Evolutionary conservation across 2,797 vertebrate species (phyloP).

Genomic region (Sebastes trivittatus): DNA sequence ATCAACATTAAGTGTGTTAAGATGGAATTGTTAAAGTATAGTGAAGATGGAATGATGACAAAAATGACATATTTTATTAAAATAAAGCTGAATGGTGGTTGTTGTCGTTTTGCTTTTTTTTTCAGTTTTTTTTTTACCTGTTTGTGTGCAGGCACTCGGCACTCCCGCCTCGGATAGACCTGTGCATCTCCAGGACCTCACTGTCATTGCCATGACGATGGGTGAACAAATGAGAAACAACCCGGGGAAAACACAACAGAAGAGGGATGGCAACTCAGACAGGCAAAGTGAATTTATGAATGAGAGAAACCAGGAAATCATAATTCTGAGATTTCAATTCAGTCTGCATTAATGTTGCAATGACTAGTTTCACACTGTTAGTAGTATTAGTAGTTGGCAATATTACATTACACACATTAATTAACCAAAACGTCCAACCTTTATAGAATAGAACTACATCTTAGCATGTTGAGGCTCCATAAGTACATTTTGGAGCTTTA

Average conservation of each 20-base stretch:
- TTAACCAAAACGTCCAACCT: constrained; percentile 3
- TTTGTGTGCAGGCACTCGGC: constrained; percentile 99
- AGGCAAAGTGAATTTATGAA: constrained; percentile 82
- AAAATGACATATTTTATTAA: constrained; percentile 23
- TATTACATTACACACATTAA: constrained; percentile 27
- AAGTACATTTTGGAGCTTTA: neutral
- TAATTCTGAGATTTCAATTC: constrained; percentile 61
- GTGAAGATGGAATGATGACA: constrained; percentile 49
- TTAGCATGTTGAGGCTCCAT: neutral
- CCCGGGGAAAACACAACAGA: constrained; percentile 77
- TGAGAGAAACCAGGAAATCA: constrained; percentile 78
- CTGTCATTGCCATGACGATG: constrained; percentile 93
- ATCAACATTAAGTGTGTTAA: constrained; percentile 46
- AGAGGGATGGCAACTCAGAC: constrained; percentile 82
- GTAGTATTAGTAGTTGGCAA: constrained; percentile 69
- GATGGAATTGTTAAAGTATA: constrained; percentile 60
- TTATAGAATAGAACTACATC: neutral
- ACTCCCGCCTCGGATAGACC: constrained; percentile 98
- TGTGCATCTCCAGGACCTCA: constrained; percentile 98
- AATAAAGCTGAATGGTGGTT: constrained; percentile 45
- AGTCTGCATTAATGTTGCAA: constrained; percentile 44
- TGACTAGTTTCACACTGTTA: constrained; percentile 69
- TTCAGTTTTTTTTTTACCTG: constrained; percentile 88
- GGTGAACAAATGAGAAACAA: constrained; percentile 82
- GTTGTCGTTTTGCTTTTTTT: neutral